phyloP scores from a whole-genome alignment of 1,140 invertebrate genomes.

The Penaeus chinensis region DNA sequence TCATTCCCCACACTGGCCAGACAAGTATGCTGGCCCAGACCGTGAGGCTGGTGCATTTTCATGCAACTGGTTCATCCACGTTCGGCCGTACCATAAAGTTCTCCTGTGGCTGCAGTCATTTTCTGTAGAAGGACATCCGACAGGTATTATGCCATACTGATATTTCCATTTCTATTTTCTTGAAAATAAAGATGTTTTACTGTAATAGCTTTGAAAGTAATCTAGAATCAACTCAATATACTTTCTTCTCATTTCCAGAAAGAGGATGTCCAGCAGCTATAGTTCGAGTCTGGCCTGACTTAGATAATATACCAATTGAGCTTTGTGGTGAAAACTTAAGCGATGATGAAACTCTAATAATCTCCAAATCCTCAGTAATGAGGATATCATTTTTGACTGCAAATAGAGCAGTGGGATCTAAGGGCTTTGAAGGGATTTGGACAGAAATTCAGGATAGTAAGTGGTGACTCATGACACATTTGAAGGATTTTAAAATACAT shows the following conservation, averaged over 20 bases:
- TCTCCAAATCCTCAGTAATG: constrained; percentile 85
- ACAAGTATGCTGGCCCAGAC: constrained; percentile 83
- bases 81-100: constrained; percentile 82
- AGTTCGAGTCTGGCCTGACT: constrained; percentile 85
- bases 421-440: constrained; percentile 89
- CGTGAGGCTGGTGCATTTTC: constrained; percentile 81
- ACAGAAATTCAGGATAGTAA: constrained; percentile 75
- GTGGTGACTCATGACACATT: constrained; percentile 17
- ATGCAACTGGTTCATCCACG: constrained; percentile 93
- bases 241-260: constrained; percentile 69
- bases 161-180: not conserved
- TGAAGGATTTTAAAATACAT: not conserved
- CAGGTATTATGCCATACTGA: constrained; percentile 71
- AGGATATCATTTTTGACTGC: constrained; percentile 87
- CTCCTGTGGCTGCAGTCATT: constrained; percentile 89
- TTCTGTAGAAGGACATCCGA: constrained; percentile 87
- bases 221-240: not conserved
- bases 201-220: not conserved
- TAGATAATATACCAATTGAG: constrained; percentile 82
- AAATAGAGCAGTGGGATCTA: constrained; percentile 83
- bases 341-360: constrained; percentile 81
- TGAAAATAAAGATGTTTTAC: constrained; percentile 60
- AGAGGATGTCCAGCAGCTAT: constrained; percentile 91
- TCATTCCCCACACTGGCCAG: constrained; percentile 87
- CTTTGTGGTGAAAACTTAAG: constrained; percentile 86